phyloP scores from a whole-genome alignment of 2,113 vertebrate species.

The Heptranchias perlo region DNA sequence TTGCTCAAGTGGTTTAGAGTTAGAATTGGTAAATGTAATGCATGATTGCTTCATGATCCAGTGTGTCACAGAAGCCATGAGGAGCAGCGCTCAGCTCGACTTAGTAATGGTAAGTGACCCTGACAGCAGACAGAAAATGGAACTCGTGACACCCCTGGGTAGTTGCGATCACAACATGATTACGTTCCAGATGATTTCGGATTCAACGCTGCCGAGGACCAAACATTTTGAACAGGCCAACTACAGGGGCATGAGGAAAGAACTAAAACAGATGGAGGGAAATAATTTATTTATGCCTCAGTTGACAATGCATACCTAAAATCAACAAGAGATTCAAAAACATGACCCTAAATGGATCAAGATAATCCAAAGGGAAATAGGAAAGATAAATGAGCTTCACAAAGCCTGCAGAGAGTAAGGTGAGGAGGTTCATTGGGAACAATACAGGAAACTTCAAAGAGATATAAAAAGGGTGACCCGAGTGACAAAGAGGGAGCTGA shows the following conservation, averaged over 20 bases:
- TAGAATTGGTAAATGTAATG: not conserved
- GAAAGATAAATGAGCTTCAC: not conserved
- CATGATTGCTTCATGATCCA: not conserved
- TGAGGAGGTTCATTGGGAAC: not conserved
- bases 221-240: not conserved
- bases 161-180: not conserved
- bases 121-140: not conserved
- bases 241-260: not conserved
- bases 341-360: not conserved
- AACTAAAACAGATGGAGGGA: not conserved
- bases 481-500: not conserved
- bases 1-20: not conserved
- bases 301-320: not conserved
- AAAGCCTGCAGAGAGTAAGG: not conserved
- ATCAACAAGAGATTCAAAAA: not conserved
- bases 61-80: not conserved
- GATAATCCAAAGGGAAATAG: not conserved
- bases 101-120: not conserved
- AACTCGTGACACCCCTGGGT: not conserved
- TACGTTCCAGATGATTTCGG: not conserved
- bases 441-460: not conserved
- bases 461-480: not conserved
- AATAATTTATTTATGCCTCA: not conserved
- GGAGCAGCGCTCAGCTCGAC: not conserved
- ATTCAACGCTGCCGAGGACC: not conserved